phyloP scores from a whole-genome alignment of 2,888 invertebrate genomes.

The Dioctria rufipes region DNA sequence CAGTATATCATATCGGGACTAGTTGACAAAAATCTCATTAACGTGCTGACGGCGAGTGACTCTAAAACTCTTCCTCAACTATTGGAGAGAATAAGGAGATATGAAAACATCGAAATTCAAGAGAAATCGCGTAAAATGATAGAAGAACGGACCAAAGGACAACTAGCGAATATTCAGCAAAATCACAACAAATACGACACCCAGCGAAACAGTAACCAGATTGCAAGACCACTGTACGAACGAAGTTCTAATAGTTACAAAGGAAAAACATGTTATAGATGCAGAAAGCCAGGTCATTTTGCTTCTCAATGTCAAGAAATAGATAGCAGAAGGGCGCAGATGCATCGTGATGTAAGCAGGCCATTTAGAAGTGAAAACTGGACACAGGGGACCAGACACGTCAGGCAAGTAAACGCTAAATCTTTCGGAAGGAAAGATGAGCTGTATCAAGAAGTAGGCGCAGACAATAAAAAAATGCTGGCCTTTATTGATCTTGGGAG shows the following conservation, averaged over 20 bases:
- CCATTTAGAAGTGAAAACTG: neutral
- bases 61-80: neutral
- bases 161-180: no score
- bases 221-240: no score
- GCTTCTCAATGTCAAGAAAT: neutral
- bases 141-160: neutral
- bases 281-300: constrained; percentile 10
- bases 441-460: neutral
- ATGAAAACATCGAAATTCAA: neutral
- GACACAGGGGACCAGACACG: no score
- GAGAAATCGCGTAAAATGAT: neutral
- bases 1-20: constrained; percentile 59
- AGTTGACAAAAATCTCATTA: constrained; percentile 4
- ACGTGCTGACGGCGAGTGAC: neutral
- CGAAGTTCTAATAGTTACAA: neutral
- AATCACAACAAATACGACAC: no score
- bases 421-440: neutral
- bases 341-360: neutral
- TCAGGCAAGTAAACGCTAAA: neutral
- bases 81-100: neutral
- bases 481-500: constrained; percentile 4
- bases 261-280: constrained; percentile 14
- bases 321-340: neutral
- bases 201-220: no score
- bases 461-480: neutral